Base-by-base conservation (phyloP, 2,888 invertebrate genomes). In the Microctonus aethiopoides region DNA sequence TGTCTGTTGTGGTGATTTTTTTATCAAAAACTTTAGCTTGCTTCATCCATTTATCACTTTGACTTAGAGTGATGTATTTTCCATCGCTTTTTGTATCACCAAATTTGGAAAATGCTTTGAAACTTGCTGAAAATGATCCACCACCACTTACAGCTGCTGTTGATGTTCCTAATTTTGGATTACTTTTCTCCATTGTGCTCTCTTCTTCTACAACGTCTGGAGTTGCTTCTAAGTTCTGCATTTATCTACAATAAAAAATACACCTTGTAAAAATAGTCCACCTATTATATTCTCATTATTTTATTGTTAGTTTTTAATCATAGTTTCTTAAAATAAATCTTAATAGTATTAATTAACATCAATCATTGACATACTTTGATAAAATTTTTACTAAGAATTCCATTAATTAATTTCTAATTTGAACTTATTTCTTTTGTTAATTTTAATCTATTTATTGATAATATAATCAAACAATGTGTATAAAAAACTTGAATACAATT, bases 11-110 rank as follows among this genome's bases (percentile, higher is more conserved):
- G 0, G 94, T 94, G 74, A 95, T 93, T 82, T 93, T 93, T 87
- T 95, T 95, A 1, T 92, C 96, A 77, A 95, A 94, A 20, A 93
- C 91, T 80, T 91, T 93, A 0, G 96, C 95, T 84, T 96, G 96
- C 81, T 95, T 96, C 92, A 96, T 93, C 96, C 96, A 96, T 87
- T 96, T 96, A 87, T 96, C 96, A 81, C 94, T 93, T 86, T 96
- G 95, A 10, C 94, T 94, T n/a, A 96, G 88, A 0, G 95, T 95
- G 74, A 96, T 94, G 54, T 90, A 89, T 85, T 93, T 95, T 0
- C 96, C 96, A 82, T 95, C 95, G 16, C 94, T 93, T 85, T 95
- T 95, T 2, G 90, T 89, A 83, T 96, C 95, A 0, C 96, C 96
- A 83, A 96, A 96, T 87, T 95, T 95, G 7, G 94, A 92, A 85